Evolutionary conservation across 2,113 vertebrate species (phyloP).

Genomic region (Illadopsis cleaveri): DNA sequence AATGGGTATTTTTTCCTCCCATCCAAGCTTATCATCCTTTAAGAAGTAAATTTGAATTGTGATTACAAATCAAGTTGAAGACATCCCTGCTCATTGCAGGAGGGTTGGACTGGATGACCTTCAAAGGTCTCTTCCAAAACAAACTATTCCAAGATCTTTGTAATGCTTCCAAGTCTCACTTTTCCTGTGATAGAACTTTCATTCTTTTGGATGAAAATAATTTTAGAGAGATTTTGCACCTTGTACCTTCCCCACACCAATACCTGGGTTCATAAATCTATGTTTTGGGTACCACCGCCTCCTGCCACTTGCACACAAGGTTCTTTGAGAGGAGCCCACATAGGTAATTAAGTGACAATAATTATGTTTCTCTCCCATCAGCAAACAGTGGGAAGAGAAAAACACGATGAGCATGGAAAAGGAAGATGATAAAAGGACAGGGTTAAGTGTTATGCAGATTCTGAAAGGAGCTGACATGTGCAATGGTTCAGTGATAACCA

Average conservation of each 20-base stretch:
- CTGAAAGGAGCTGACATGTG: not conserved
- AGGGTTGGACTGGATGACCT: not conserved
- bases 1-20: too few species aligned
- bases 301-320: rapidly evolving
- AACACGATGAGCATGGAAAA: not conserved
- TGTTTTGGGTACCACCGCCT: not conserved
- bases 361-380: not conserved
- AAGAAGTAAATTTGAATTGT: not conserved
- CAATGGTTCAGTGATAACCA: not conserved
- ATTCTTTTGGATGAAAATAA: not conserved
- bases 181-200: not conserved
- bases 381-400: not conserved
- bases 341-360: not conserved
- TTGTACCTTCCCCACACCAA: not conserved
- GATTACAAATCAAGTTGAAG: not conserved
- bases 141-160: not conserved
- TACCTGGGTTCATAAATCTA: not conserved
- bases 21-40: not conserved
- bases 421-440: not conserved
- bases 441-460: not conserved
- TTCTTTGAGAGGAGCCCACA: not conserved
- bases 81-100: not conserved
- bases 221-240: not conserved
- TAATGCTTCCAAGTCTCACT: not conserved
- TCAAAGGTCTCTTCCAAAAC: not conserved